A percentile compares a stretch with the other conserved stretches of the same genome.
phyloP scores from a whole-genome alignment of 2,113 vertebrate genomes.

The Toxotes jaculatrix region DNA sequence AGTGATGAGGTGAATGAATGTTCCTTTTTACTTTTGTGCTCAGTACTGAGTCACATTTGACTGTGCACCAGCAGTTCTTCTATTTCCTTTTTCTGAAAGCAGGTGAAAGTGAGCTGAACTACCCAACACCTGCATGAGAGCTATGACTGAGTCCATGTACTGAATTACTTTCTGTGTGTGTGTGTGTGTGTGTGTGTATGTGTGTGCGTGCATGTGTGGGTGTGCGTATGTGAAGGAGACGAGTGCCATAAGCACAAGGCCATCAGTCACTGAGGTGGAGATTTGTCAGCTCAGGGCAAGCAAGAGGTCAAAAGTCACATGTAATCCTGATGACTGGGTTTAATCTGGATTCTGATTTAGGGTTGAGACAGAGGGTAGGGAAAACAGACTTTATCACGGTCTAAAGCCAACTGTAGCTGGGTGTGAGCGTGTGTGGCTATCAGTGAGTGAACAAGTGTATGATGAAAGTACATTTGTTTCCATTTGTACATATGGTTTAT shows the following conservation, averaged over 20 bases:
- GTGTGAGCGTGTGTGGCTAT: neutral
- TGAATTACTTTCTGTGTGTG: neutral
- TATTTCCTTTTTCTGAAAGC: slow-evolving; percentile 13
- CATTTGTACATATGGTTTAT: neutral
- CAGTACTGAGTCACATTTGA: slow-evolving; percentile 17
- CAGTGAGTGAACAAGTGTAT: neutral
- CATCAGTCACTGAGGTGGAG: neutral
- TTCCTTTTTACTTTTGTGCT: slow-evolving; percentile 7
- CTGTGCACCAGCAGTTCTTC: slow-evolving; percentile 1
- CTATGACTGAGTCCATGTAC: neutral
- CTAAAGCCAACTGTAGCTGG: neutral
- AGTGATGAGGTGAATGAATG: neutral
- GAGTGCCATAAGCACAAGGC: neutral
- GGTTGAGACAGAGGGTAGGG: neutral
- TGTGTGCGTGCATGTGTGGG: neutral
- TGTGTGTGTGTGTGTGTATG: neutral
- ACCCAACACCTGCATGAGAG: neutral
- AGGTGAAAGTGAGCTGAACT: slow-evolving; percentile 13
- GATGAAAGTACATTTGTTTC: neutral
- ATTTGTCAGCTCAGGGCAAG: slow-evolving; percentile 1
- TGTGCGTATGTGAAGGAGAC: neutral
- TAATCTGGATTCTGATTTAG: slow-evolving; percentile 5
- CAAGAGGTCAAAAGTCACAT: slow-evolving; percentile 15
- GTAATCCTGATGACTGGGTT: slow-evolving; percentile 19
- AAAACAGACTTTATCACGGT: neutral